Percentiles rank a stretch among this genome's conserved stretches.
Evolutionary conservation across 2,113 vertebrate genomes (phyloP).

Genomic region (Strix uralensis): DNA sequence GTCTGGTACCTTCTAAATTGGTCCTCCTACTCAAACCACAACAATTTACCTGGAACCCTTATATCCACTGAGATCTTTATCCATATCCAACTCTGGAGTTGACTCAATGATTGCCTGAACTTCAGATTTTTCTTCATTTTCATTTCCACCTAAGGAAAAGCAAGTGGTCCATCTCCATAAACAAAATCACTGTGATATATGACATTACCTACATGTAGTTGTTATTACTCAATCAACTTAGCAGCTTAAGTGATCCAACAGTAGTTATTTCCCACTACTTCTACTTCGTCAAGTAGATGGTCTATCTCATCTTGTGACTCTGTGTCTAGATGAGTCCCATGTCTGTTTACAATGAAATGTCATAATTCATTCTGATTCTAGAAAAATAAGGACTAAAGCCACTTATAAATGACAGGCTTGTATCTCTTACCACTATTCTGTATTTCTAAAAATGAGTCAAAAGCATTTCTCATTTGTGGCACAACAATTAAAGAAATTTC

Average conservation of each 20-base stretch:
- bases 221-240: background rate
- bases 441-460: background rate
- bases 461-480: background rate
- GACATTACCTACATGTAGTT: background rate
- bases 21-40: background rate
- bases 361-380: background rate
- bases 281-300: background rate
- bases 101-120: constrained; percentile 98
- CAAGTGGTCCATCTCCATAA: background rate
- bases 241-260: background rate
- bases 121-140: constrained; percentile 90
- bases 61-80: constrained; percentile 87
- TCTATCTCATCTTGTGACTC: background rate
- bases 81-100: constrained; percentile 96
- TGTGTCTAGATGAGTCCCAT: background rate
- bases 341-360: background rate
- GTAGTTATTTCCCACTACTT: background rate
- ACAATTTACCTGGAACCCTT: constrained; percentile 85
- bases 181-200: background rate
- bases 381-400: background rate
- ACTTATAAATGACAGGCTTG: background rate
- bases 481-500: background rate
- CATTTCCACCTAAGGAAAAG: constrained; percentile 73
- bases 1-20: background rate
- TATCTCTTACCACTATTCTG: background rate